These are phyloP conservation scores for Cephonodes hylas DNA, from an alignment of 2,888 invertebrate species.

Conservation along the genomic window DNA sequence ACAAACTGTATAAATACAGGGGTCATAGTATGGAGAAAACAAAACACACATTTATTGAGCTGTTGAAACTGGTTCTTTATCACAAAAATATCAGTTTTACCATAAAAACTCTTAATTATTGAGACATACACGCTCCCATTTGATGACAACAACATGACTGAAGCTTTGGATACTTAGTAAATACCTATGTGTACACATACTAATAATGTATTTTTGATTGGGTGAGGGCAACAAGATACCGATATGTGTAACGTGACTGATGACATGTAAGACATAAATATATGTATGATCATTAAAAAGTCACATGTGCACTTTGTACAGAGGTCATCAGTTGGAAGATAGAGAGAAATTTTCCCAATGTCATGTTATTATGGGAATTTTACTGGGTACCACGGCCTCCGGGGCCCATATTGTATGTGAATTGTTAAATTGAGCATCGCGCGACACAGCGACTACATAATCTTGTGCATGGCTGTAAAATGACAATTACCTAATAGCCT, in stretches of 20 bases:
- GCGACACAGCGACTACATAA: conserved; percentile 17
- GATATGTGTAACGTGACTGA: neutral
- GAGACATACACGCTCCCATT: neutral
- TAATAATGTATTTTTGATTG: neutral
- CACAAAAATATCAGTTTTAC: neutral
- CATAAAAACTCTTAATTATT: neutral
- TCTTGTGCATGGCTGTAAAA: conserved; percentile 19
- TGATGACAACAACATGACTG: neutral
- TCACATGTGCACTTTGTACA: neutral
- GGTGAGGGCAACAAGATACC: neutral
- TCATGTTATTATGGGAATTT: neutral
- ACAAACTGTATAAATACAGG: neutral
- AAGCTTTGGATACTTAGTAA: neutral
- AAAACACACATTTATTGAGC: neutral
- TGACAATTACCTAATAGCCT: conserved; percentile 38
- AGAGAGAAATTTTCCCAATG: neutral
- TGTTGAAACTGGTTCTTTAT: neutral
- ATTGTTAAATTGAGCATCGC: conserved; percentile 43
- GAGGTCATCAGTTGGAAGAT: neutral
- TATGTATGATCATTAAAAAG: neutral
- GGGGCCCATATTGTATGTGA: conserved; percentile 29
- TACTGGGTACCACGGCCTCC: neutral
- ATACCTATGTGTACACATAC: neutral
- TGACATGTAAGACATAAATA: neutral
- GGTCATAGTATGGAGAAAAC: neutral